A percentile compares a stretch with the other conserved stretches of the same genome.
These are phyloP conservation scores for Sphinx pinastri DNA, from an alignment of 2,888 invertebrate species.

Conservation along the genomic window DNA sequence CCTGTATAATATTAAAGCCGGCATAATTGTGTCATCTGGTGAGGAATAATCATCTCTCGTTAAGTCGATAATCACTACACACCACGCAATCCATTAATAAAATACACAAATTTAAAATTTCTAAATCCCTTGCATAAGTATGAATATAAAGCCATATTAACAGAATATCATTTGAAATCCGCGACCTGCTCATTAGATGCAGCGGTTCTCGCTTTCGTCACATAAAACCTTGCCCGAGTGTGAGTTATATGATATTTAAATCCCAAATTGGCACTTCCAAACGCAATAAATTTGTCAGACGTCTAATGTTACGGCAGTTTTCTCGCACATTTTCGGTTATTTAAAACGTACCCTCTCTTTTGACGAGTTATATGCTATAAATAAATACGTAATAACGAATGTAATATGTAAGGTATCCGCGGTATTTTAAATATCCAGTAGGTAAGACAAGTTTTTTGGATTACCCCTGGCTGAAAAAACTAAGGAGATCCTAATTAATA, in stretches of 20 bases:
- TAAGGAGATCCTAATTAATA: too few species aligned
- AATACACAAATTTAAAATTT: too few species aligned
- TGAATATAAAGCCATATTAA: not conserved
- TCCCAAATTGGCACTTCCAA: constrained; percentile 62
- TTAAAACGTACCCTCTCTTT: constrained; percentile 2
- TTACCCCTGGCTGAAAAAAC: too few species aligned
- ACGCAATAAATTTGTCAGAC: constrained; percentile 49
- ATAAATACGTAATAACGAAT: not conserved
- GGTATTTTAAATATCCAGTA: too few species aligned
- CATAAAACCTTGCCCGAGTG: constrained; percentile 47
- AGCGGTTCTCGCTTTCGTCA: constrained; percentile 42
- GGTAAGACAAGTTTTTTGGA: too few species aligned
- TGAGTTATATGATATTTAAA: constrained; percentile 47
- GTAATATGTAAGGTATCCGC: not conserved
- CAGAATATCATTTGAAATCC: constrained; percentile 10
- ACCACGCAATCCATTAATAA: too few species aligned
- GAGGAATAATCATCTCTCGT: too few species aligned
- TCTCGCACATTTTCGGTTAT: constrained; percentile 9
- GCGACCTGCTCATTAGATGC: constrained; percentile 23
- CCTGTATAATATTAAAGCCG: too few species aligned
- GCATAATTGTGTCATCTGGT: too few species aligned
- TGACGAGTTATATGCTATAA: constrained; percentile 1
- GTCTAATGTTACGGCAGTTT: constrained; percentile 10
- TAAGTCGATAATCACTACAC: too few species aligned
- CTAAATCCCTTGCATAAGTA: too few species aligned